Percentiles rank a stretch among this genome's conserved stretches.
These are phyloP conservation scores for Sebastes elongatus DNA, from an alignment of 2,797 vertebrate genomes.

Conservation along the genomic window DNA sequence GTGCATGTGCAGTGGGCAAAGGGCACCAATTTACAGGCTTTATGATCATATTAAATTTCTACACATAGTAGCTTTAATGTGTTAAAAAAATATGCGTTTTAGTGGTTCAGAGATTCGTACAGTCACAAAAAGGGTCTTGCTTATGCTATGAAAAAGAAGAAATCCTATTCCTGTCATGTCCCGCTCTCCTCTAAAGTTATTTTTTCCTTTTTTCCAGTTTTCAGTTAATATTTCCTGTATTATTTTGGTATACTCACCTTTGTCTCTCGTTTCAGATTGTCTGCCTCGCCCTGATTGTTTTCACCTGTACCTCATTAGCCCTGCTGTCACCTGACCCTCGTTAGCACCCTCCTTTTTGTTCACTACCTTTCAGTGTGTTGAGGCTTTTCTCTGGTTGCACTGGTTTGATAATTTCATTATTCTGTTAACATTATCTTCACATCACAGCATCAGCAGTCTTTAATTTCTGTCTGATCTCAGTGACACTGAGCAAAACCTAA, in stretches of 20 bases:
- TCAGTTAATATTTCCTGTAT: too few species aligned
- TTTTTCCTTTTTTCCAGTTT: too few species aligned
- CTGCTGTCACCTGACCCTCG: background rate
- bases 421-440: background rate
- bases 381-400: background rate
- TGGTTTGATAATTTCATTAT: background rate
- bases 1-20: background rate
- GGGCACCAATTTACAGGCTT: background rate
- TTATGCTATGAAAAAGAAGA: background rate
- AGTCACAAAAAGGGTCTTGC: background rate
- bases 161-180: background rate
- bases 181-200: too few species aligned
- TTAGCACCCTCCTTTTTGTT: background rate
- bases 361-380: background rate
- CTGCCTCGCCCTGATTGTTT: background rate
- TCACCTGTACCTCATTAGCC: background rate
- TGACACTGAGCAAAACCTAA: background rate
- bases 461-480: background rate
- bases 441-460: background rate
- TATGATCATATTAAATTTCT: background rate
- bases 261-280: background rate
- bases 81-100: background rate
- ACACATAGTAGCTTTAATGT: background rate
- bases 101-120: background rate
- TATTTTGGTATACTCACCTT: too few species aligned